Conservation (phyloP, 1,140 invertebrate genomes). For the Gryllus bimaculatus region DNA sequence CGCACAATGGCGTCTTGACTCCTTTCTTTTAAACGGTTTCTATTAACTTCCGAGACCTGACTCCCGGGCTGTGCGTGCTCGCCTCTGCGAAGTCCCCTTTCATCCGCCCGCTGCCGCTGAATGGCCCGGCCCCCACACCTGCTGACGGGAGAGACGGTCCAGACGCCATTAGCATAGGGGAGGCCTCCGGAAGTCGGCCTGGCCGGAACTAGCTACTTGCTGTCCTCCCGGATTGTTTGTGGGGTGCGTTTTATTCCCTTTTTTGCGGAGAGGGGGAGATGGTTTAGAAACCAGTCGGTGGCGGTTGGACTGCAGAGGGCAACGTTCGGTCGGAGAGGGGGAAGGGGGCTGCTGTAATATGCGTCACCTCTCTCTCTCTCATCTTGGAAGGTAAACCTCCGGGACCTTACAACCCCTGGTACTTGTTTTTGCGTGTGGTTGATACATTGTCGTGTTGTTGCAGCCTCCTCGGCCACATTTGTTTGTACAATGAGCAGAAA, state of each 20-base stretch:
- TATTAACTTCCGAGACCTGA: background rate
- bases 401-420: too few species aligned
- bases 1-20: background rate
- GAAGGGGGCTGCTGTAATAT: background rate
- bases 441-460: too few species aligned
- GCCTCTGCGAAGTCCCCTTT: background rate
- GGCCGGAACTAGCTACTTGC: background rate
- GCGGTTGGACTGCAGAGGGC: background rate
- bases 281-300: background rate
- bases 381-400: too few species aligned
- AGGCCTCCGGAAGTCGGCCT: background rate
- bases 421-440: too few species aligned
- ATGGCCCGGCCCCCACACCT: background rate
- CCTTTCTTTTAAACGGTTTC: slow-evolving; percentile 4
- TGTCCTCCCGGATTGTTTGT: background rate
- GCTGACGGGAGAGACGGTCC: background rate
- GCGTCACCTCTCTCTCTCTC: too few species aligned
- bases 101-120: background rate
- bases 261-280: background rate
- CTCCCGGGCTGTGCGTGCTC: background rate
- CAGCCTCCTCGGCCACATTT: too few species aligned
- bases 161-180: background rate
- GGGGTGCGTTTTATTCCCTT: background rate
- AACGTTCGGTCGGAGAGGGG: background rate
- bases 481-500: too few species aligned